Percentiles rank a stretch among this genome's conserved stretches.
These are phyloP conservation scores for Typhlomys cinereus DNA, from an alignment of 2,113 vertebrate genomes.

Conservation along the genomic window DNA sequence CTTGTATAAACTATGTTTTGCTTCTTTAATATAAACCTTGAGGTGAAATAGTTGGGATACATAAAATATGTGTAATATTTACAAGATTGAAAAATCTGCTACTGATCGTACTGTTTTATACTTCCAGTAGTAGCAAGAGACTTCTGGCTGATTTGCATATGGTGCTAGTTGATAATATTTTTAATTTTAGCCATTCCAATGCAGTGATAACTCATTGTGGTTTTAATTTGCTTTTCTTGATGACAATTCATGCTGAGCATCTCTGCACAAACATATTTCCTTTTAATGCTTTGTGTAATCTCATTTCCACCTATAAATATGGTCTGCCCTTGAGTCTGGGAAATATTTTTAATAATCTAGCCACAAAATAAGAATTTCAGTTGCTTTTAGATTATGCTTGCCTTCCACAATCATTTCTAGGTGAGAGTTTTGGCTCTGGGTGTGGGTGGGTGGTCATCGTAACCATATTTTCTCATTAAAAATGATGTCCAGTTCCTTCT, in stretches of 20 bases:
- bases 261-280: conserved; percentile 66
- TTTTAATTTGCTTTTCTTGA: conserved; percentile 52
- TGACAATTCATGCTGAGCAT: conserved; percentile 31
- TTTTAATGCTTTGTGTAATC: conserved; percentile 80
- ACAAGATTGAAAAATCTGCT: background rate
- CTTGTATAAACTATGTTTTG: background rate
- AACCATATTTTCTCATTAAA: conserved; percentile 83
- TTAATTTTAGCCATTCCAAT: conserved; percentile 22
- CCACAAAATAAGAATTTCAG: conserved; percentile 78
- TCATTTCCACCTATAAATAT: conserved; percentile 84
- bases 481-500: conserved; percentile 76
- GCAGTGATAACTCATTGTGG: conserved; percentile 23
- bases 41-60: conserved; percentile 25
- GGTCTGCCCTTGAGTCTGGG: conserved; percentile 72
- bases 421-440: conserved; percentile 76
- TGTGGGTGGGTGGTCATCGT: conserved; percentile 70
- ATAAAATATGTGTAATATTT: background rate
- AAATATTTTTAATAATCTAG: conserved; percentile 80
- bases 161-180: conserved; percentile 2
- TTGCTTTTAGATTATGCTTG: conserved; percentile 70
- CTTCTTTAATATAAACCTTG: conserved; percentile 7
- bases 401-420: conserved; percentile 67
- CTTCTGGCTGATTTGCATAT: conserved; percentile 31
- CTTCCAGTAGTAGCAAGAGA: background rate
- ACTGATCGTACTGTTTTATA: background rate